These are phyloP conservation scores for Clitarchus hookeri DNA, from an alignment of 2,888 invertebrate genomes.

Conservation along the genomic window DNA sequence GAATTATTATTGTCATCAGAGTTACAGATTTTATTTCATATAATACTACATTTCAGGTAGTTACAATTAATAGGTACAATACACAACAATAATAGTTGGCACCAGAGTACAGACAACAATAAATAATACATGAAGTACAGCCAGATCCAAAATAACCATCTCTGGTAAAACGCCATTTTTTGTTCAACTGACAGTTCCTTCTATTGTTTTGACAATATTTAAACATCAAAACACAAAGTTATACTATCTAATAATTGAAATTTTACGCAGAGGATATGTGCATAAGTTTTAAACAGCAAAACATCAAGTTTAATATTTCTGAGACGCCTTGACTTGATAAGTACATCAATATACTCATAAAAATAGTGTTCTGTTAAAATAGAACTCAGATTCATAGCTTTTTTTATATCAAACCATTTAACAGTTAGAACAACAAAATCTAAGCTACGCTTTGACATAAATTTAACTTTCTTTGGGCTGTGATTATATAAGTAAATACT, in stretches of 20 bases:
- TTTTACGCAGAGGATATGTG: too few relatives aligned
- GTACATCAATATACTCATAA: background rate
- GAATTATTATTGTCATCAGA: conserved; percentile 1
- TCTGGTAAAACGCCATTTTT: too few relatives aligned
- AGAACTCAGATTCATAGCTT: background rate
- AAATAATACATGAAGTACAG: too few relatives aligned
- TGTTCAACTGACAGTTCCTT: too few relatives aligned
- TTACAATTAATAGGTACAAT: background rate
- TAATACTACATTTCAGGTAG: background rate
- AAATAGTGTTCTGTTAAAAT: background rate
- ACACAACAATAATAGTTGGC: background rate
- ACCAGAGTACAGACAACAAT: background rate
- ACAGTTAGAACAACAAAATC: background rate
- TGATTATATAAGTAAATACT: background rate
- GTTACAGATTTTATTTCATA: background rate
- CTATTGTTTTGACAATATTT: too few relatives aligned
- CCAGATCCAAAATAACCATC: too few relatives aligned
- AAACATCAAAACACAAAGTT: too few relatives aligned
- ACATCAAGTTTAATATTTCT: too few relatives aligned
- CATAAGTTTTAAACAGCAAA: too few relatives aligned
- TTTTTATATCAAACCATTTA: background rate
- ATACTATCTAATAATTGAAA: too few relatives aligned
- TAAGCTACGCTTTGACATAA: background rate
- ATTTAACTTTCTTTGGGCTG: background rate
- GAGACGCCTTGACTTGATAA: too few relatives aligned